Percentiles rank a stretch among this genome's conserved stretches.
Evolutionary conservation across 92 coral and sea anemone genomes (phyloP).

Genomic region (Pocillopora meandrina): DNA sequence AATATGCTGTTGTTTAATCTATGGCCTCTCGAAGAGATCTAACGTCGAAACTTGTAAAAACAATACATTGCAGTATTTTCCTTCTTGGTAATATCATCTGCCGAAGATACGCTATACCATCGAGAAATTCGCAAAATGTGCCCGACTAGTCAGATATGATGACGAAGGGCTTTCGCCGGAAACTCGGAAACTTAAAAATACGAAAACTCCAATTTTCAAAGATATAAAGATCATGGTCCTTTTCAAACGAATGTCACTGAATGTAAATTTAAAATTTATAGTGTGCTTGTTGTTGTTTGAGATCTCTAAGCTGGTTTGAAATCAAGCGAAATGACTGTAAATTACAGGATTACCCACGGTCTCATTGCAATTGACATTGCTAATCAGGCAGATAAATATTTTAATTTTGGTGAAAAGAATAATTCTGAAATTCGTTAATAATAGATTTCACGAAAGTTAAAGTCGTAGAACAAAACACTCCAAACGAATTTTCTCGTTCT

Average conservation of each 20-base stretch:
- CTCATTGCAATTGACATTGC: not conserved
- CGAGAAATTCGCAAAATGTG: not conserved
- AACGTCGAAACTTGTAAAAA: not conserved
- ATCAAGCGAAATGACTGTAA: not conserved
- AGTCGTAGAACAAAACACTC: not conserved
- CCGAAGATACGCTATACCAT: not conserved
- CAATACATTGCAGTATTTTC: not conserved
- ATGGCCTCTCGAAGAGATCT: not conserved
- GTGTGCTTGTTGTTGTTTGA: too few species aligned
- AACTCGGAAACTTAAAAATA: not conserved
- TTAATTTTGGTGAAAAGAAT: not conserved
- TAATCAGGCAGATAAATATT: not conserved
- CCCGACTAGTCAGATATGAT: not conserved
- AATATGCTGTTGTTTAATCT: not conserved
- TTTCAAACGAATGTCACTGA: not conserved
- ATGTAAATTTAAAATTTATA: not conserved
- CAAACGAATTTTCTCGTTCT: too few species aligned
- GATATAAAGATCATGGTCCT: too few species aligned
- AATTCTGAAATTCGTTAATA: conserved; percentile 10
- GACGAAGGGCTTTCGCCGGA: not conserved
- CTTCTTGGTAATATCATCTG: not conserved
- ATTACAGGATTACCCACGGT: not conserved
- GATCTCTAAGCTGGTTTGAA: too few species aligned
- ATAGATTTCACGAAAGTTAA: not conserved
- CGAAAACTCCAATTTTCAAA: not conserved